Conservation (phyloP, 2,113 vertebrate genomes). For the Vidua macroura region DNA sequence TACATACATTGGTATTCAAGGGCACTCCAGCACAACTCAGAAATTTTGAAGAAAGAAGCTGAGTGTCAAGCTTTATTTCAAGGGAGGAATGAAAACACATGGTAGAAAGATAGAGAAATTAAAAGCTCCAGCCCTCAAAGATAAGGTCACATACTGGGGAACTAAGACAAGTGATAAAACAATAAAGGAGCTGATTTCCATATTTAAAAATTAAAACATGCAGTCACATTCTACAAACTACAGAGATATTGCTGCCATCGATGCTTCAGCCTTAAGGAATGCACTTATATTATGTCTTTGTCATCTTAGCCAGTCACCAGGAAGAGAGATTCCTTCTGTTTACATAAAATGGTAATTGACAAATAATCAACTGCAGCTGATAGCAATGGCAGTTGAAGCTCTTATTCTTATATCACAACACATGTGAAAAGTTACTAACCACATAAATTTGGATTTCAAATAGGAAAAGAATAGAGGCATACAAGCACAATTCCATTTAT, state of each 20-base stretch:
- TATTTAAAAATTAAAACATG: neutral
- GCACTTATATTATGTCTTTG: neutral
- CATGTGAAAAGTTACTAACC: constrained; percentile 17
- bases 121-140: neutral
- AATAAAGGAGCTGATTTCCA: neutral
- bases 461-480: neutral
- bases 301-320: neutral
- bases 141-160: neutral
- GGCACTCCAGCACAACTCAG: neutral
- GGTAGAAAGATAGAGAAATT: neutral
- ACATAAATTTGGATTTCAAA: neutral
- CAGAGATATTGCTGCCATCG: neutral
- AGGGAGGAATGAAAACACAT: neutral
- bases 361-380: neutral
- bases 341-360: neutral
- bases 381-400: neutral
- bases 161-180: neutral
- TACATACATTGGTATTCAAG: neutral
- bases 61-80: neutral
- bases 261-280: neutral
- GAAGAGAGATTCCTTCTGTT: neutral
- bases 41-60: neutral
- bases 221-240: neutral
- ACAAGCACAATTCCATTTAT: neutral
- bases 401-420: neutral